Evolutionary conservation across 1,140 invertebrate genomes (phyloP).

Genomic region (Portunus trituberculatus): DNA sequence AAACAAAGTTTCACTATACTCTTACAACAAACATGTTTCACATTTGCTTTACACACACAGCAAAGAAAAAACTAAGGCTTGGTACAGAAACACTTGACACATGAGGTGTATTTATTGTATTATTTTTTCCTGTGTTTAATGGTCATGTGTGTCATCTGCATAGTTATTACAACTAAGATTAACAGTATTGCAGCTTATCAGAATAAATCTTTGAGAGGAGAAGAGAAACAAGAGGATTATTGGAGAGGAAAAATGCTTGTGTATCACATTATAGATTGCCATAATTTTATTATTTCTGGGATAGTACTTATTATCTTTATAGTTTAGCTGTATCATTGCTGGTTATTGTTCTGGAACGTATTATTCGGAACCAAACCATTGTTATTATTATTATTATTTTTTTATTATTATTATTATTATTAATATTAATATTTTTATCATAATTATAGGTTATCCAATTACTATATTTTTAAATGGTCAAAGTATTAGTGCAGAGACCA

Average conservation of each 20-base stretch:
- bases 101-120: too few relatives aligned
- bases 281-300: background rate
- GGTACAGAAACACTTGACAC: background rate
- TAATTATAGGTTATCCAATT: background rate
- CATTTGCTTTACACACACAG: background rate
- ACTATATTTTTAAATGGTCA: background rate
- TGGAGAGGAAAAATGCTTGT: too few relatives aligned
- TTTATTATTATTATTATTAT: slow-evolving; percentile 40
- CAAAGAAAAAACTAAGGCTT: background rate
- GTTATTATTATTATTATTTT: slow-evolving; percentile 37
- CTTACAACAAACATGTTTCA: background rate
- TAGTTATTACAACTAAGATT: too few relatives aligned
- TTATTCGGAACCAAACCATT: slow-evolving; percentile 55
- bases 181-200: too few relatives aligned
- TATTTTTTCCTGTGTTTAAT: too few relatives aligned
- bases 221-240: too few relatives aligned
- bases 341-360: slow-evolving; percentile 66
- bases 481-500: slow-evolving; percentile 59
- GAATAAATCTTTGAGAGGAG: too few relatives aligned
- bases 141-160: too few relatives aligned
- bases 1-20: background rate
- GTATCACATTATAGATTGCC: slow-evolving; percentile 2
- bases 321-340: slow-evolving; percentile 31
- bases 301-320: slow-evolving; percentile 61
- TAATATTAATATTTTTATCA: background rate